Base-by-base conservation (phyloP, 2,888 invertebrate genomes). In the Hedya salicella region DNA sequence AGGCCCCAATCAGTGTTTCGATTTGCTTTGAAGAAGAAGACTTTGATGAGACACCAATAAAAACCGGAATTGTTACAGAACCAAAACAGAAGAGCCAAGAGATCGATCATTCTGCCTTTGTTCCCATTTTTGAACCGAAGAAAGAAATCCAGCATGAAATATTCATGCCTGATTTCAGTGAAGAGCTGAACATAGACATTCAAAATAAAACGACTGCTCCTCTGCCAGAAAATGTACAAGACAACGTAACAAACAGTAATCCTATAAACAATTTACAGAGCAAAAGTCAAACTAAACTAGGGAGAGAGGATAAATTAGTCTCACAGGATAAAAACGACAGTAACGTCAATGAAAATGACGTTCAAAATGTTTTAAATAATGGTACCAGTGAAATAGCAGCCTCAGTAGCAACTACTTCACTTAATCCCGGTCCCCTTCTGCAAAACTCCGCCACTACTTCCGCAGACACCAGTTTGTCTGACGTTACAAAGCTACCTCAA, bases 11-110 rank as follows among this genome's bases (percentile, higher is more conserved):
- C 14, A 40, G 48, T 14, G 3, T 54, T 11, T 19, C 60, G n/a
- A 40, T 66, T 1, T 40, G 13, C 19, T 60, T 61, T 61, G 60
- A 60, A 3, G 52, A 60, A 3, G 52, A 39, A 1, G 57, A 66
- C 16, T 19, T 21, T 32, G 53, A 61, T 42, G 54, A 49, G 21
- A 19, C 6, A 4, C 11, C 39, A 48, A 13, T 60, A 30, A 66
- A 54, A 54, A 54, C 40, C 0, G 48, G 54, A 60, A 54, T 53
- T 13, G 40, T 48, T 3, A 19, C 19, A 53, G 30, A 53, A 25
- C 25, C 4, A 25, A 6, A 25, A 6, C n/a, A 11, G 5, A 5
- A 42, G n/a, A 46, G 8, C 19, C 39, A 59, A 49, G 14, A 54
- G 16, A 53, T n/a, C 11, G 17, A 19, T 9, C 25, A 39, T 6